Evolutionary conservation across 2,113 vertebrate genomes (phyloP), one percentile per base, ranked within the genome.

Genomic region (Butorides virescens): DNA sequence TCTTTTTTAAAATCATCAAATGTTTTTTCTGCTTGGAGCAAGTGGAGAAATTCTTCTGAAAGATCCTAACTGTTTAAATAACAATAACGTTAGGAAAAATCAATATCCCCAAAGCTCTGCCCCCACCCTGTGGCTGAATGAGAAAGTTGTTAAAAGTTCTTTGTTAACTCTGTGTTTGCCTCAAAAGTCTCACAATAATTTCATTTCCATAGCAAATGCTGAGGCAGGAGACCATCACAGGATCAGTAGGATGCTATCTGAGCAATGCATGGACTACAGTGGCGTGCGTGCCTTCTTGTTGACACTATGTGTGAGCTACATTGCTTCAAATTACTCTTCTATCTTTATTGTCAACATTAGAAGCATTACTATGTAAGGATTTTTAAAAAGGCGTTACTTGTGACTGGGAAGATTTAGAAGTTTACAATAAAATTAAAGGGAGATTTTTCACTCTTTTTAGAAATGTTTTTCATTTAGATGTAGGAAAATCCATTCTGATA

Each of bases 111-210:
- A 76, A 93, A 93, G 93, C 86, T 91, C 77, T 11, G 71, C 92
- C 90, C 95, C 94, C 93, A 84, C 90, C 96, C 78, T 92, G 91
- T 96, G 96, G 82, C 92, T 85, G 89, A 87, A 73, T 59, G 37
- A 90, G 72, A 95, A 91, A 95, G 76, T 36, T 91, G 63, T 39
- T 81, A 23, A 84, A 84, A 88, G 58, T 17, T 83, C 55, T 20
- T 73, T 56, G 39, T 68, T 68, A 53, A 26, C 21, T 58, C 32
- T 63, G 7, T 29, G 20, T 76, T 90, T 88, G 27, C 79, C 80
- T 87, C 49, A 11, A 18, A 86, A 81, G 11, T 52, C 71, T 58
- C 8, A 1, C 0, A 37, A 21, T 26, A 25, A 37, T 77, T 82
- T 79, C 3, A 32, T 52, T 93, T 86, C 74, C 2, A 0, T 26